Conservation (phyloP, 2,797 vertebrate genomes). For the Poecilia picta region DNA sequence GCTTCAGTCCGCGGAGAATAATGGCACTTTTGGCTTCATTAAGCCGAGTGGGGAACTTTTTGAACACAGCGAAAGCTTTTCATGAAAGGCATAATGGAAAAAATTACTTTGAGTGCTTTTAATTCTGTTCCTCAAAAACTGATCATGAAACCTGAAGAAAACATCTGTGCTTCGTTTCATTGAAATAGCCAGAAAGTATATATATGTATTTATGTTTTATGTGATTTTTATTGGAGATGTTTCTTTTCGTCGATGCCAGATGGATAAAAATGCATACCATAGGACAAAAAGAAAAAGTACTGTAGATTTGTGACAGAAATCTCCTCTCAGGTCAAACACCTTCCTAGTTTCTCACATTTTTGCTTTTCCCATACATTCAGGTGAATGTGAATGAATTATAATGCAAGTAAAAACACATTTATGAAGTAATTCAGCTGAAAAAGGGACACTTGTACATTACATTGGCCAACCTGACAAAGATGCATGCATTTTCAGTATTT, state of each 20-base stretch:
- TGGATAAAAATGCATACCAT: constrained; percentile 11
- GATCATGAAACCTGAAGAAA: constrained; percentile 17
- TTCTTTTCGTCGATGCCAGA: background rate
- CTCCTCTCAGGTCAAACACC: constrained; percentile 5
- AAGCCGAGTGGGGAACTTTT: constrained; percentile 42
- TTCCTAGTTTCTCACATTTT: constrained; percentile 22
- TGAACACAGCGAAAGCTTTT: constrained; percentile 19
- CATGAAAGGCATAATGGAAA: constrained; percentile 29
- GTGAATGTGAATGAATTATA: background rate
- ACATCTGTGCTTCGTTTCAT: background rate
- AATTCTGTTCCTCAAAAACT: constrained; percentile 28
- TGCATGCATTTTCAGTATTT: background rate
- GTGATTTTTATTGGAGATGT: background rate
- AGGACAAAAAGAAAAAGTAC: constrained; percentile 3
- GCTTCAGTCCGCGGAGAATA: constrained; percentile 45
- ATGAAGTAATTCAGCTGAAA: background rate
- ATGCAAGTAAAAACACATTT: background rate
- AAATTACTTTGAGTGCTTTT: constrained; percentile 28
- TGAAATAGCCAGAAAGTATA: background rate
- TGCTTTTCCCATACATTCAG: background rate
- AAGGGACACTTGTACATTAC: background rate
- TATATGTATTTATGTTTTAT: background rate
- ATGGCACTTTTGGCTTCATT: constrained; percentile 63
- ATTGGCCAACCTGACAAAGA: background rate
- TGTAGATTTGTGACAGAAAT: constrained; percentile 25